phyloP scores from a whole-genome alignment of 2,888 invertebrate genomes.

The Pelosia muscerda region DNA sequence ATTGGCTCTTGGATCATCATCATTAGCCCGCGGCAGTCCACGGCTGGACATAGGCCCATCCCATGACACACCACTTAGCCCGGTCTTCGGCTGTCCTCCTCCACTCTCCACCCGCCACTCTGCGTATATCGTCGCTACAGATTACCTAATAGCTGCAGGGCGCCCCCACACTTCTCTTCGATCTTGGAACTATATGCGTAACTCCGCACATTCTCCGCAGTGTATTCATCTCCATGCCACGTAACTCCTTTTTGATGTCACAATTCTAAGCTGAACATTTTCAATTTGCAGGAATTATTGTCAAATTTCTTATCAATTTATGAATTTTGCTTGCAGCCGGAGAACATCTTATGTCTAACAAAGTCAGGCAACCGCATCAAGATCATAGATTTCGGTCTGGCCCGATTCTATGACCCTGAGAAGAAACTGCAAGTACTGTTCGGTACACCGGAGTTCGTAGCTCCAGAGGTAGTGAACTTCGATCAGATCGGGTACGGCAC shows the following conservation, averaged over 20 bases:
- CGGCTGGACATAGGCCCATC: no score
- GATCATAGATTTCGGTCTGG: slow-evolving; percentile 99
- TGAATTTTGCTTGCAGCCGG: slow-evolving; percentile 90
- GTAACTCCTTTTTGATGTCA: no score
- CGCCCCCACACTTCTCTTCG: no score
- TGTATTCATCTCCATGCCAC: not conserved
- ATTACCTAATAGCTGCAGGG: no score
- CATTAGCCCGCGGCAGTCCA: no score
- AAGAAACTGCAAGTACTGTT: slow-evolving; percentile 97
- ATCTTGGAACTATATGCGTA: no score
- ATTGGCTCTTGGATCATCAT: not conserved
- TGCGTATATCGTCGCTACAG: no score
- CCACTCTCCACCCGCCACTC: no score
- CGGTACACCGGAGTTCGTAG: slow-evolving; percentile 99
- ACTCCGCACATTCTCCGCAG: no score
- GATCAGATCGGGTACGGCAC: slow-evolving; percentile 98
- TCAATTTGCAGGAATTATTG: not conserved
- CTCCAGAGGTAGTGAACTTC: slow-evolving; percentile 99
- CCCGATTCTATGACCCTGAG: slow-evolving; percentile 95
- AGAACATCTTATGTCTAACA: slow-evolving; percentile 98
- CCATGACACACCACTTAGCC: no score
- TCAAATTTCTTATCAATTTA: not conserved
- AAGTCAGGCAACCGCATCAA: slow-evolving; percentile 99
- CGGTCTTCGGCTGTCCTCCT: no score
- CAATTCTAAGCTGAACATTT: not conserved